Evolutionary conservation across 2,888 invertebrate species (phyloP).

Genomic region (Diarsia mendica): DNA sequence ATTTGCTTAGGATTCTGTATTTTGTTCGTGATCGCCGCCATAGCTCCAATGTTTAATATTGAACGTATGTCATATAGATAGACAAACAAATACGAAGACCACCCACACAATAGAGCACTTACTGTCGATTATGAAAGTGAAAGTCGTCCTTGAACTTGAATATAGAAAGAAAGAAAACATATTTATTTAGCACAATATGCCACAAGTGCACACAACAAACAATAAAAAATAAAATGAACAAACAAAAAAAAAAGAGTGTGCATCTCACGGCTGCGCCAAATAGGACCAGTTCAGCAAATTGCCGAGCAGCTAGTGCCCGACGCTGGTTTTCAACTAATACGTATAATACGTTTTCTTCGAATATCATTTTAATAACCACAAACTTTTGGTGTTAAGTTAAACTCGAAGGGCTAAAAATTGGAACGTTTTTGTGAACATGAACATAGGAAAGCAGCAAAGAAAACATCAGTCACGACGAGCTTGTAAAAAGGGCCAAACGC

Average conservation of each 20-base stretch:
- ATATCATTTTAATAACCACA: slow-evolving; percentile 12
- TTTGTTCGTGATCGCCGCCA: slow-evolving; percentile 63
- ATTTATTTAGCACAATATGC: too few relatives aligned
- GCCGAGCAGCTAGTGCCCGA: too few relatives aligned
- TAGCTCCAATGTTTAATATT: slow-evolving; percentile 43
- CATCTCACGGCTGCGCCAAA: too few relatives aligned
- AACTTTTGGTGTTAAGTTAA: neutral
- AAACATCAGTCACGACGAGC: neutral
- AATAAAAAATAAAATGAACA: too few relatives aligned
- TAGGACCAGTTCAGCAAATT: too few relatives aligned
- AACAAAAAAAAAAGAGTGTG: too few relatives aligned
- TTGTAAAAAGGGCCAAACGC: neutral
- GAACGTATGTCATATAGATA: slow-evolving; percentile 27
- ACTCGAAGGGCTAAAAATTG: neutral
- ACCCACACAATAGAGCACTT: slow-evolving; percentile 31
- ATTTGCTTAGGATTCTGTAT: slow-evolving; percentile 81
- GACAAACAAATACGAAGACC: slow-evolving; percentile 46
- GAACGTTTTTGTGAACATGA: neutral
- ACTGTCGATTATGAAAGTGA: slow-evolving; percentile 47
- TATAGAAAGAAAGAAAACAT: too few relatives aligned
- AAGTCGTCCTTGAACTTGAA: slow-evolving; percentile 30
- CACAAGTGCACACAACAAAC: too few relatives aligned
- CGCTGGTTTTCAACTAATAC: too few relatives aligned
- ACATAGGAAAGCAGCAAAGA: neutral
- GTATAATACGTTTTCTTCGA: too few relatives aligned